Percentiles rank a stretch among this genome's conserved stretches.
Conservation (phyloP, 2,797 vertebrate genomes). For the Tarsius wallacei region DNA sequence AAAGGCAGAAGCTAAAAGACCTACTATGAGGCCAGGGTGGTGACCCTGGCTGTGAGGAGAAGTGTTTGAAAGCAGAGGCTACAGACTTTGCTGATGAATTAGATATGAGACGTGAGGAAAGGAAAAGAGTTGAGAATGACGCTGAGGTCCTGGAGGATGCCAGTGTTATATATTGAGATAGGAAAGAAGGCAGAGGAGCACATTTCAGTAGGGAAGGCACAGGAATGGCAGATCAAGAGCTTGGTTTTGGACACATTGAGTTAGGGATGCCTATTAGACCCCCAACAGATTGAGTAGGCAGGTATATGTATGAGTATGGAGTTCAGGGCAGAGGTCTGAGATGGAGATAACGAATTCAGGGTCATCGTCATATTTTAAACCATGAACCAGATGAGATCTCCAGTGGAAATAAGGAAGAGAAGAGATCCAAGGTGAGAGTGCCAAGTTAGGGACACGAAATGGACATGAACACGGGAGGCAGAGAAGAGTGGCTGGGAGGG, state of each 20-base stretch:
- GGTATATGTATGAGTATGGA: not conserved
- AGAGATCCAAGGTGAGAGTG: not conserved
- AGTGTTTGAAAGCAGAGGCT: not conserved
- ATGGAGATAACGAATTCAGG: not conserved
- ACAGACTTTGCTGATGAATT: not conserved
- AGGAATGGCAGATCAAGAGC: not conserved
- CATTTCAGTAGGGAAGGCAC: too few species aligned
- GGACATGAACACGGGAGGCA: not conserved
- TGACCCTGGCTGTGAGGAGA: too few species aligned
- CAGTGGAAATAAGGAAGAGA: not conserved
- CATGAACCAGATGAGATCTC: not conserved
- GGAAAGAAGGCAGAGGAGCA: not conserved
- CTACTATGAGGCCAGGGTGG: not conserved
- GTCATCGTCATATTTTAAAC: not conserved
- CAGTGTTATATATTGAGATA: not conserved
- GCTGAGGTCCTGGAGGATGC: not conserved
- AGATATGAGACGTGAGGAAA: too few species aligned
- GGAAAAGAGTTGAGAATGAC: not conserved
- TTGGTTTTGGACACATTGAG: not conserved
- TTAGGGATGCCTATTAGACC: not conserved
- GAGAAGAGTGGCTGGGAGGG: not conserved
- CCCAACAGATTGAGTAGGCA: not conserved
- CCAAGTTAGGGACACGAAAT: not conserved
- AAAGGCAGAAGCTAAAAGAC: not conserved
- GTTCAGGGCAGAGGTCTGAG: not conserved